phyloP scores from a whole-genome alignment of 2,888 invertebrate species.

The Halictus ligatus region DNA sequence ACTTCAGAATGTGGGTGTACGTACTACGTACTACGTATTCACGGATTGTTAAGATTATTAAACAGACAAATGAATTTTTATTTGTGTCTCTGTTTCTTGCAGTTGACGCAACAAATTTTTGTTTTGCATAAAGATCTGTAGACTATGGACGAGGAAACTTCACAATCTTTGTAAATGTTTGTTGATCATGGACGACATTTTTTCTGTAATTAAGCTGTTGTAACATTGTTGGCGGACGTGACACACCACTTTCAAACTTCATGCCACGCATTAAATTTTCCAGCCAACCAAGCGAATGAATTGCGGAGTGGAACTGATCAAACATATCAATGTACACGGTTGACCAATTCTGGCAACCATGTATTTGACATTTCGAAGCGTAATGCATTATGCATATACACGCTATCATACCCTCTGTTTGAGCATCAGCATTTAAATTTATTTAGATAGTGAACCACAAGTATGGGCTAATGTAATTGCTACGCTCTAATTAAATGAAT shows the following conservation, averaged over 20 bases:
- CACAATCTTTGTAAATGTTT: background rate
- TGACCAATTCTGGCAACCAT: slow-evolving; percentile 29
- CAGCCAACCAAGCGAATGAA: slow-evolving; percentile 17
- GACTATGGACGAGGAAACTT: background rate
- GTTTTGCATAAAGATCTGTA: background rate
- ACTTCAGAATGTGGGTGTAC: background rate
- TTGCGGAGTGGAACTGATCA: slow-evolving; percentile 4
- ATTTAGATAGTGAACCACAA: background rate
- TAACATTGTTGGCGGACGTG: background rate
- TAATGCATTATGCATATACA: slow-evolving; percentile 26
- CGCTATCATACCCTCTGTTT: background rate
- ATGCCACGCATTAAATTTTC: slow-evolving; percentile 16
- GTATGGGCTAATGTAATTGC: slow-evolving; percentile 23
- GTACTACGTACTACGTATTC: background rate
- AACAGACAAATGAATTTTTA: background rate
- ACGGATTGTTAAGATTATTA: background rate
- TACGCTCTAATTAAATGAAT: slow-evolving; percentile 25
- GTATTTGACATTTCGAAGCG: slow-evolving; percentile 21
- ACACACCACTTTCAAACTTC: slow-evolving; percentile 4
- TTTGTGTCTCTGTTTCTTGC: background rate
- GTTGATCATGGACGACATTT: background rate
- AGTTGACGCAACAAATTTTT: background rate
- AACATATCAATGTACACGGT: slow-evolving; percentile 28
- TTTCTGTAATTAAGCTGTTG: background rate
- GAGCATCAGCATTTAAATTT: slow-evolving; percentile 26